These are phyloP conservation scores for Epizoanthus scotinus DNA, from an alignment of 92 coral and sea anemone species.

Conservation along the genomic window DNA sequence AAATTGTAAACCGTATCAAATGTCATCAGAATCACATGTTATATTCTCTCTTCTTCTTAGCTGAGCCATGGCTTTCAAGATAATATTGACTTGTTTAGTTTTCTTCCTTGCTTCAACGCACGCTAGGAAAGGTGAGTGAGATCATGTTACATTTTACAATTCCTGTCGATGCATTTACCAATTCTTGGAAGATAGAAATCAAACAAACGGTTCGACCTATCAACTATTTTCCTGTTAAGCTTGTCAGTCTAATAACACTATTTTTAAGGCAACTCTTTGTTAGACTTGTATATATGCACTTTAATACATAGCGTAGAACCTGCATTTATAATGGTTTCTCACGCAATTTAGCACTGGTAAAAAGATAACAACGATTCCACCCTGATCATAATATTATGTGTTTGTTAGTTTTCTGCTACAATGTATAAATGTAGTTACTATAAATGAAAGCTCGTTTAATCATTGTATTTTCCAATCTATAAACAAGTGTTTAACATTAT, in stretches of 20 bases:
- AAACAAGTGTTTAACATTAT: too few relatives aligned
- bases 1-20: background rate
- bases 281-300: too few relatives aligned
- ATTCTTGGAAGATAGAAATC: too few relatives aligned
- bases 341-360: too few relatives aligned
- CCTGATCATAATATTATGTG: slow-evolving; percentile 2
- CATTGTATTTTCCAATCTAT: too few relatives aligned
- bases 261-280: too few relatives aligned
- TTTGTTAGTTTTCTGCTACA: background rate
- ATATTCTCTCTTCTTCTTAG: background rate
- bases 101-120: slow-evolving; percentile 20
- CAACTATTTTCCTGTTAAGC: too few relatives aligned
- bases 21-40: background rate
- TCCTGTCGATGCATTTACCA: background rate
- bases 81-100: slow-evolving; percentile 13
- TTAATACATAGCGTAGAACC: too few relatives aligned
- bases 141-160: background rate
- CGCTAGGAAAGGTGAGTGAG: slow-evolving; percentile 29
- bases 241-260: too few relatives aligned
- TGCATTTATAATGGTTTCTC: too few relatives aligned
- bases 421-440: background rate
- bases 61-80: slow-evolving; percentile 25
- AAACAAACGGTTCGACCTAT: too few relatives aligned
- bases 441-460: background rate
- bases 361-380: background rate